Percentiles rank a stretch among this genome's conserved stretches.
phyloP scores from a whole-genome alignment of 2,797 vertebrate species.

The Gadopsis bispinosus region DNA sequence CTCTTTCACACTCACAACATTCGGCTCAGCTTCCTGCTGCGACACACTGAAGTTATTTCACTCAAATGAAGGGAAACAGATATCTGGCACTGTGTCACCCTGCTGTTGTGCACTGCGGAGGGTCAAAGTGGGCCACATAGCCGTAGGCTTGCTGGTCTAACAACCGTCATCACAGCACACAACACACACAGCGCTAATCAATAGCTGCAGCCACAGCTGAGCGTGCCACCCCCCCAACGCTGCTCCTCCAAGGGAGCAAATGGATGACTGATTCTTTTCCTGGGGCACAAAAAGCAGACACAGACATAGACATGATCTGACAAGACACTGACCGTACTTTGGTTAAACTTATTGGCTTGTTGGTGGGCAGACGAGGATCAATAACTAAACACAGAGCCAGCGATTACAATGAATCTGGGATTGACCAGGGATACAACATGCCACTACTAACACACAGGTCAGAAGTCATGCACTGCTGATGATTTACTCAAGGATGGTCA shows the following conservation, averaged over 20 bases:
- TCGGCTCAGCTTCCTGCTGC: constrained; percentile 18
- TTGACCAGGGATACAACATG: constrained; percentile 21
- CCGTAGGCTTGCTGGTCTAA: constrained; percentile 40
- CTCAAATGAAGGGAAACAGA: constrained; percentile 34
- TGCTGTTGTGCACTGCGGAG: constrained; percentile 35
- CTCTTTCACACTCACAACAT: background rate
- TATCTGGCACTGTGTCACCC: constrained; percentile 29
- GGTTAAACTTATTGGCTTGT: constrained; percentile 65
- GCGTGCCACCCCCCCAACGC: constrained; percentile 18
- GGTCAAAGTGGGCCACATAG: constrained; percentile 59
- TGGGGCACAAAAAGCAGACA: constrained; percentile 42
- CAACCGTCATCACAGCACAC: constrained; percentile 44
- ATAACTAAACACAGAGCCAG: constrained; percentile 50
- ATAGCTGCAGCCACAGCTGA: constrained; percentile 38
- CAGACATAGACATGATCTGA: constrained; percentile 40
- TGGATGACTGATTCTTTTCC: constrained; percentile 44
- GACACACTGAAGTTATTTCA: constrained; percentile 29
- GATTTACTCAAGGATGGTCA: background rate
- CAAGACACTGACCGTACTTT: constrained; percentile 39
- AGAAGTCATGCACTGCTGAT: background rate
- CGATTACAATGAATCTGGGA: constrained; percentile 61
- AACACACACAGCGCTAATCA: constrained; percentile 56
- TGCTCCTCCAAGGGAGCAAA: constrained; percentile 42
- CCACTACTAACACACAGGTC: constrained; percentile 14
- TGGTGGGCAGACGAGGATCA: constrained; percentile 51